Base-by-base conservation (phyloP, 2,113 vertebrate genomes). In the Lepus timidus region DNA sequence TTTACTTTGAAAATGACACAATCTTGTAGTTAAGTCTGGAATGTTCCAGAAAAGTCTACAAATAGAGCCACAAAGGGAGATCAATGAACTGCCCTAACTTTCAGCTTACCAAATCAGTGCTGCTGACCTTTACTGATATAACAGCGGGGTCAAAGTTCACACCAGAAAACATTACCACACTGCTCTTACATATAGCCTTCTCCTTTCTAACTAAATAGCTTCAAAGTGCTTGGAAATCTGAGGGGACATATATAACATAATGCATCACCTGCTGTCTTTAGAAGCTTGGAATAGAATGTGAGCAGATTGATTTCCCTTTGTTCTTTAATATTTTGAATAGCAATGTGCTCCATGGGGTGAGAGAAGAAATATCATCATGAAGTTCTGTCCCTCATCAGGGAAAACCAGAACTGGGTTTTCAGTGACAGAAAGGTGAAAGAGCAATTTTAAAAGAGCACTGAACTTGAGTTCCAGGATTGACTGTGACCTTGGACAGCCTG, bases 291-390 rank as follows among this genome's bases (percentile, higher is more conserved):
- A 96, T 92, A 93, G 88, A 93, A 93, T 83, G 85, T 31, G 64
- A 94, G 52, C 81, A 96, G 85, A 87, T 36, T 93, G 85, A 61
- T 75, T 92, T 82, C 78, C 33, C 79, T 90, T 92, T 73, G 76
- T 95, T 52, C 94, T 92, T 88, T 92, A 88, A 85, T 93, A 91
- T 95, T 95, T 79, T 79, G 85, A 96, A 96, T 67, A 96, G 75
- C 51, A 92, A 80, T 52, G 75, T 20, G 58, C 67, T 95, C 82
- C 67, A 36, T 67, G n/a, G 49, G 27, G 64, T 95, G 70, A 95
- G 61, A 33, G 75, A 71, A 87, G 33, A 97, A 94, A 90, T 61
- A 78, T 0, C 68, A 55, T 55, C 36, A 49, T 55, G 33, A 83
- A 91, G 86, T 36, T 75, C 52, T 64, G 67, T 51, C 55, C 33